Conservation (phyloP, 2,888 invertebrate species). For the Saturnia pavonia region DNA sequence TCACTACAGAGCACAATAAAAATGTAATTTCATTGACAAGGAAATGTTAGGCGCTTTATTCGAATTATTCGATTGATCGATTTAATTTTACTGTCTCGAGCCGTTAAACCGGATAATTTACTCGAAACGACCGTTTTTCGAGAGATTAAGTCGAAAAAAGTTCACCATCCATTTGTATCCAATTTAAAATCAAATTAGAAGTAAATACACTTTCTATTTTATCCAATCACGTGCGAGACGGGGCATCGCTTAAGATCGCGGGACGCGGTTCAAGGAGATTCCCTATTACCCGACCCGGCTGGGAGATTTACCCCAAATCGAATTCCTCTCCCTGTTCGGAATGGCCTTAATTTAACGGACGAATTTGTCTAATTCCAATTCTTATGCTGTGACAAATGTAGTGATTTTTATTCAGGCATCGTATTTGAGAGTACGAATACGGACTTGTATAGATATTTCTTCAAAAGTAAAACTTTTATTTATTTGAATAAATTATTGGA, state of each 20-base stretch:
- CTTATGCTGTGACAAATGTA: conserved; percentile 79
- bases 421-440: conserved; percentile 36
- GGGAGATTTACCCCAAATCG: conserved; percentile 77
- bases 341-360: conserved; percentile 79
- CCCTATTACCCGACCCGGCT: conserved; percentile 59
- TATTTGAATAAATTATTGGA: not conserved
- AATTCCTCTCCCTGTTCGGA: conserved; percentile 67
- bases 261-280: conserved; percentile 58
- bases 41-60: conserved; percentile 26
- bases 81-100: conserved; percentile 57
- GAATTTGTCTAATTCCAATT: conserved; percentile 81
- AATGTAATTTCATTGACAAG: conserved; percentile 15
- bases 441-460: not conserved
- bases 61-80: conserved; percentile 52
- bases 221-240: conserved; percentile 69
- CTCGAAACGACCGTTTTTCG: conserved; percentile 45
- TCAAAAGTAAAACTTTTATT: not conserved
- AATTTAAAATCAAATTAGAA: conserved; percentile 79
- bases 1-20: not conserved
- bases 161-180: conserved; percentile 72
- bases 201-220: conserved; percentile 75
- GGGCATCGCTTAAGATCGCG: conserved; percentile 53
- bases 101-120: conserved; percentile 62
- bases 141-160: conserved; percentile 59
- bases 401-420: conserved; percentile 71